These are phyloP conservation scores for Euglossa dilemma DNA, from an alignment of 1,140 invertebrate species.

Conservation along the genomic window DNA sequence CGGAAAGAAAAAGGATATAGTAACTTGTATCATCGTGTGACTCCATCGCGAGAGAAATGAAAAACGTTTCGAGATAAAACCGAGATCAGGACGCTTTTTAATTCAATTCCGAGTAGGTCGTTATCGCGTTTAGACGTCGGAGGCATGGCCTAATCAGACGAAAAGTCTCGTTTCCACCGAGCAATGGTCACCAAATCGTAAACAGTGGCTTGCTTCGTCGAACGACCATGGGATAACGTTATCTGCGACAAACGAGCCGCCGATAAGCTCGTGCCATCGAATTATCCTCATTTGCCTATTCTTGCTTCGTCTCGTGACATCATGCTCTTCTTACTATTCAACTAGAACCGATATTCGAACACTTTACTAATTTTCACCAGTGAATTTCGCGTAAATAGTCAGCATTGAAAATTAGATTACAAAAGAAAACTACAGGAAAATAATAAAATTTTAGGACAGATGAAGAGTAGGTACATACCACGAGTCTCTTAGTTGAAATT, in stretches of 20 bases:
- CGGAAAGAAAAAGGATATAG: background rate
- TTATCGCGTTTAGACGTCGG: background rate
- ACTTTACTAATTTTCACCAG: too few relatives aligned
- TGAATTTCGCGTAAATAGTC: too few relatives aligned
- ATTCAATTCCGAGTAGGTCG: background rate
- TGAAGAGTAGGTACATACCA: too few relatives aligned
- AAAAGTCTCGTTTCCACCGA: background rate
- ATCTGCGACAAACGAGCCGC: background rate
- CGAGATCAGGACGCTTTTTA: background rate
- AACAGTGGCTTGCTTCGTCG: background rate
- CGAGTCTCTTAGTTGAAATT: too few relatives aligned
- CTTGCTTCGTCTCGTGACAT: background rate
- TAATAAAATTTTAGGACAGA: too few relatives aligned
- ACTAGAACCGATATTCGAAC: too few relatives aligned
- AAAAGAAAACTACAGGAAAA: too few relatives aligned
- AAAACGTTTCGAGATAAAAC: background rate
- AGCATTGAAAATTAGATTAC: too few relatives aligned
- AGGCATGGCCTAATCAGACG: background rate
- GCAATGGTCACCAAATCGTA: background rate
- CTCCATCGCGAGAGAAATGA: background rate
- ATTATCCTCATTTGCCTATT: constrained; percentile 24
- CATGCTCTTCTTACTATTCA: background rate
- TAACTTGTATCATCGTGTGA: background rate
- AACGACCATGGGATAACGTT: background rate
- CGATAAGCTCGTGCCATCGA: background rate